Base-by-base conservation (phyloP, 2,797 vertebrate genomes). In the Melanotaenia nigrans region DNA sequence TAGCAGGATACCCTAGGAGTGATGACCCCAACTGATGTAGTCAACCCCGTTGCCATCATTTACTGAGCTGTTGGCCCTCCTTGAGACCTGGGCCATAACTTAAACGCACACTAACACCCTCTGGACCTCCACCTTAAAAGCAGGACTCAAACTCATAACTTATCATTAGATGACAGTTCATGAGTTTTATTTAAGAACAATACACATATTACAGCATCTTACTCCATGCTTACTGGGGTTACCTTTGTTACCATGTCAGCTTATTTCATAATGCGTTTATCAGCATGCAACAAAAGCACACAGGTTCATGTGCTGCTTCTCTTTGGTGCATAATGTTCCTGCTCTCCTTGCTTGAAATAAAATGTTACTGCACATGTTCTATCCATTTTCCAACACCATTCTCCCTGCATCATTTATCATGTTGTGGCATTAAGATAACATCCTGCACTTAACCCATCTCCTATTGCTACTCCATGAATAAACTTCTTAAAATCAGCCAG, bases 351-450 rank as follows among this genome's bases (percentile, higher is more conserved):
- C 66, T 75, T 65, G 62, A 85, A 81, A 83, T 77, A 57, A 81
- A 81, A 61, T 68, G 63, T 69, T 69, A 33, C 66, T 67, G 73
- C 64, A 83, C 78, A 70, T 84, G 83, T 87, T 45, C 68, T 32
- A 69, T 73, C 60, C 63, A 65, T 82, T 81, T 87, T 72, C 84
- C 61, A 83, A 78, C 74, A 68, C 78, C 61, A 57, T 72, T 61
- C 75, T 75, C 66, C 55, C 79, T 79, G 87, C 82, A 90, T 89
- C 90, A 90, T 92, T 89, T 90, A 92, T 92, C 90, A 91, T 80
- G 85, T 82, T 82, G 81, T 85, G 87, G 83, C 88, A 88, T 89
- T 86, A 90, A 88, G 87, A 92, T 90, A 92, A 87, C 85, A 89
- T 90, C 84, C 85, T 73, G 75, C 78, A 84, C 87, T 49, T 83